Evolutionary conservation across 2,888 invertebrate species (phyloP), one percentile per base, ranked within the genome.

Genomic region (Protonemura montana): DNA sequence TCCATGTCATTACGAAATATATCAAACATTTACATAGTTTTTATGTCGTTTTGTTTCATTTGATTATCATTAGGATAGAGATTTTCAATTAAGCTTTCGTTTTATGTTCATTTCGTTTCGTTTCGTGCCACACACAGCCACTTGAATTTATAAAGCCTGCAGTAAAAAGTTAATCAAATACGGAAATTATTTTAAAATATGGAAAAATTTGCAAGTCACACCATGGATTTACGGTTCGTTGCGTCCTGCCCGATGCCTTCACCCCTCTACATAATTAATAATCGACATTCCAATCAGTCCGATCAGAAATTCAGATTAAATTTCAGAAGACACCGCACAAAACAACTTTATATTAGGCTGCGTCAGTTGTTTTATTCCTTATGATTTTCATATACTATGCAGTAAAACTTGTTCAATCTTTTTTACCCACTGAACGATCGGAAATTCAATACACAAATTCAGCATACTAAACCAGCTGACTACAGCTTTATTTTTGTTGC

Each of bases 11-110:
- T 21, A 21, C 21, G 16, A 59, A 59, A 59, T 59, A 21, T 21
- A 59, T 59, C 59, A 59, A 59, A 59, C 7, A 59, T 7, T 10
- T 21, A 59, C 16, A 59, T 59, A 10, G 21, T 3, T 59, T 59
- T 59, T 59, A 21, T 13, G 6, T 59, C 59, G 59, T 59, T 59
- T 59, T 59, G 59, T 59, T 10, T 59, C 59, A 21, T 16, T 59
- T 16, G 59, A 59, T 59, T 59, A 1, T 59, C 13, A 59, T 59
- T 59, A 59, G 59, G 59, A 59, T 59, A 59, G 59, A 59, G 59
- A 59, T 59, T 59, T 59, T 59, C 59, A 59, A 59, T 59, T 59
- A 59, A 59, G 59, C 59, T 59, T 59, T 59, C 59, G 59, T 59
- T 59, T 41, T 59, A 59, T 59, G 59, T 59, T 21, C 59, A 59